Base-by-base conservation (phyloP, 2,888 invertebrate genomes). In the Tetragonisca angustula region DNA sequence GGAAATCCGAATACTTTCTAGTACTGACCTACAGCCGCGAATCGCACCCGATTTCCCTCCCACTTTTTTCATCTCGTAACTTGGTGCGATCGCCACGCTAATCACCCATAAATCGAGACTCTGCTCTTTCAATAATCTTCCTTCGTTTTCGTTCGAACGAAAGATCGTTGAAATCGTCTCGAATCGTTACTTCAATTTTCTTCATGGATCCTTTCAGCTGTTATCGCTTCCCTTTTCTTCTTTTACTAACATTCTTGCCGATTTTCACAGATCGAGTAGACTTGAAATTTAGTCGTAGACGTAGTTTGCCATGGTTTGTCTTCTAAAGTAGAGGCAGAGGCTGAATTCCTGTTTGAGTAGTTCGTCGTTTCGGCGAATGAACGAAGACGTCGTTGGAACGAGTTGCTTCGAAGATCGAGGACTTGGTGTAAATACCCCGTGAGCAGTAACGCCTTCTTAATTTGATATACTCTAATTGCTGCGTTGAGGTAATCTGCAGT, bases 1-100 rank as follows among this genome's bases (percentile, higher is more conserved):
- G 87, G 88, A 87, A 88, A 81, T 73, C 74, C 83, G 81, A 89
- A 90, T 91, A 90, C 89, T 88, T 91, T 91, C 87, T 91, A 91
- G 79, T 76, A 87, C 85, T 89, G 87, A 89, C 88, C 91, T 87
- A 89, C 82, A 88, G 82, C 50, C 73, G 52, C 2, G n/a, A 5
- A 77, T 69, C 62, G 54, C 56, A 43, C 52, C 19, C 32, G 32
- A 19, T 71, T 79, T 69, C 54, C 72, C 19, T 54, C 9, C 21
- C n/a, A 4, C 11, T 17, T 3, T 13, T 27, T 70, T 32, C 4
- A 32, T 52, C 6, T 17, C 0, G 17, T 17, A 52, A 52, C 6
- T 5, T 9, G 5, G 0, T 9, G 17, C 19, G 21, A 52, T 52
- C 21, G 17, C 21, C 43, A 11, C 43, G 43, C 52, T 52, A 19